These are phyloP conservation scores for Odontomachus brunneus DNA, from an alignment of 1,140 invertebrate genomes.

Conservation along the genomic window DNA sequence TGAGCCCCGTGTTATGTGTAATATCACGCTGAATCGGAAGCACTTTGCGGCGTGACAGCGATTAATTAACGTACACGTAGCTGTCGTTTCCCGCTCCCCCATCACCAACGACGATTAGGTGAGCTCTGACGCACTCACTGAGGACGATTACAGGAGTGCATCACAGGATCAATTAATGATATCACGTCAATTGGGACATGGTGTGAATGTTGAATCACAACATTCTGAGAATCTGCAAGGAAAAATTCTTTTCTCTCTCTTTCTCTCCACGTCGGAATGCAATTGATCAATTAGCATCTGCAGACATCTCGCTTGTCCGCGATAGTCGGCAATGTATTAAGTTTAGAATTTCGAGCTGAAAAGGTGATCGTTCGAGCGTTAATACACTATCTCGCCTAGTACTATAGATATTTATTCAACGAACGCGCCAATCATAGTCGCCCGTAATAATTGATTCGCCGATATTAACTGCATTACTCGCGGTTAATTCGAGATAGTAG, in stretches of 20 bases:
- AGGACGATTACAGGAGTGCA: slow-evolving; percentile 24
- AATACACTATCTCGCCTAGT: too few species aligned
- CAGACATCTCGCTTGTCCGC: too few species aligned
- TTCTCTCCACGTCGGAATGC: too few species aligned
- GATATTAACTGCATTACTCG: not conserved
- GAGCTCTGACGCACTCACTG: slow-evolving; percentile 43
- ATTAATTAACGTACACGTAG: slow-evolving; percentile 61
- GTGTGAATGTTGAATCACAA: not conserved
- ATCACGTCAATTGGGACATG: not conserved
- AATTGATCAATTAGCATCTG: too few species aligned
- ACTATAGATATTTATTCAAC: too few species aligned
- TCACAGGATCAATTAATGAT: slow-evolving; percentile 23
- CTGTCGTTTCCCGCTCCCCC: slow-evolving; percentile 48
- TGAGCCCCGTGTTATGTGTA: slow-evolving; percentile 67
- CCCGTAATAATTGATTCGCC: not conserved
- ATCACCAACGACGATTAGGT: slow-evolving; percentile 33
- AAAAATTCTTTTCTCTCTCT: too few species aligned
- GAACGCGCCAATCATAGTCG: not conserved
- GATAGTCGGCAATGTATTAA: too few species aligned
- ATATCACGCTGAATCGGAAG: slow-evolving; percentile 61
- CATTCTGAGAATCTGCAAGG: not conserved
- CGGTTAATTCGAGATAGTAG: not conserved
- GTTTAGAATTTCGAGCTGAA: too few species aligned
- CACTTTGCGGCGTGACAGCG: slow-evolving; percentile 60
- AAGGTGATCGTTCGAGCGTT: too few species aligned